Evolutionary conservation across 2,888 invertebrate genomes (phyloP).

Genomic region (Cacoxenus indagator): DNA sequence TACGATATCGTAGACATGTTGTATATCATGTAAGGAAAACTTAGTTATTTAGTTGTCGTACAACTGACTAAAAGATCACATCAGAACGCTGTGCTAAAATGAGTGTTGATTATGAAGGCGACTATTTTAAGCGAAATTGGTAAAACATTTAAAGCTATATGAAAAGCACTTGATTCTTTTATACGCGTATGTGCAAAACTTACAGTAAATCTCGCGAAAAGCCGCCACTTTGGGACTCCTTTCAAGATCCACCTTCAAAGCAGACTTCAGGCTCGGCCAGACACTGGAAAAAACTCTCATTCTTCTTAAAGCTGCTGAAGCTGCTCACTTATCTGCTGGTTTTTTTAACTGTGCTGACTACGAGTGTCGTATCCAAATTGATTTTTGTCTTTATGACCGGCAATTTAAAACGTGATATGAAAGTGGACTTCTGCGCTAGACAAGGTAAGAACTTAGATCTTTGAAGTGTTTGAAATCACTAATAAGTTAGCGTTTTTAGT

Average conservation of each 20-base stretch:
- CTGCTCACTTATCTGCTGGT: conserved; percentile 78
- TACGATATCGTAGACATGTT: not conserved
- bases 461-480: not conserved
- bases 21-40: not conserved
- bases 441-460: too few relatives aligned
- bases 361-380: conserved; percentile 81
- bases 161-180: not conserved
- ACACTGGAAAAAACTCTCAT: conserved; percentile 75
- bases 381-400: conserved; percentile 79
- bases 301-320: conserved; percentile 77
- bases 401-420: conserved; percentile 36
- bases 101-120: conserved; percentile 53
- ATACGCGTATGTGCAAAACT: not conserved
- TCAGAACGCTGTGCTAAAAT: conserved; percentile 29
- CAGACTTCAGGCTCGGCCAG: conserved; percentile 79
- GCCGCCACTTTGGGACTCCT: conserved; percentile 82
- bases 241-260: conserved; percentile 80
- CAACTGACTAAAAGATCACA: not conserved
- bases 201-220: conserved; percentile 52
- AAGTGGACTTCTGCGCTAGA: conserved; percentile 73
- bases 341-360: conserved; percentile 77
- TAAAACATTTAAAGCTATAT: conserved; percentile 7
- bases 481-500: too few relatives aligned
- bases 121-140: conserved; percentile 47
- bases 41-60: not conserved